Evolutionary conservation across 2,113 vertebrate genomes (phyloP), one percentile per base, ranked within the genome.

Genomic region (Colossoma macropomum): DNA sequence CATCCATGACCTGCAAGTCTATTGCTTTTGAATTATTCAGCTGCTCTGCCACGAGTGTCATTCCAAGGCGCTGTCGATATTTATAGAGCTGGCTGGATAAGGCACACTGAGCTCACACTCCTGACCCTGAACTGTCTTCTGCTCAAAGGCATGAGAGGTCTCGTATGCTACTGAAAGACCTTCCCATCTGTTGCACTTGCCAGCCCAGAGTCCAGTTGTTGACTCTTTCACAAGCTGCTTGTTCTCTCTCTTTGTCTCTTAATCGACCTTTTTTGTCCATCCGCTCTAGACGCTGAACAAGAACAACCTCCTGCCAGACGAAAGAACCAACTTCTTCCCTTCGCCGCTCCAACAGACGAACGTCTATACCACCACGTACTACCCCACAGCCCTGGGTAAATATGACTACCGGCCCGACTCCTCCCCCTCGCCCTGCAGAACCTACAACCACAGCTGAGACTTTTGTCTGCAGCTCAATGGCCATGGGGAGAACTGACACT

Each of bases 311-410:
- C 95, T 97, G 71, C 97, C 98, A 0, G 98, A 99, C 7, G 98
- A 99, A 88, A 94, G 97, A 87, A 96, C 95, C 91, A 97, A 96
- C 94, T 98, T 97, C 92, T 99, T 96, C 88, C 93, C 93, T 0
- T 89, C 95, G 0, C 96, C 97, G 0, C 89, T 98, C 82, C 98
- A 98, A 92, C 98, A 99, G 94, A 97, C 97, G 12, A 99, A 99
- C 0, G 97, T 99, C 87, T 99, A 99, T 93, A 98, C 97, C 0
- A 99, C 98, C 87, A 99, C 98, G 60, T 99, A 99, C 91, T 99
- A 99, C 82, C 98, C 98, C 70, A 95, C 96, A 56, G 94, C 96
- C 0, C 94, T 98, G 79, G 96, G 96, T 85, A 99, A 99, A 85
- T 98, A 95, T 27, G 97, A 97, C 92, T 99, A 98, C 94, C 94